phyloP scores from a whole-genome alignment of 2,797 vertebrate genomes.

The Pteropus rufus region DNA sequence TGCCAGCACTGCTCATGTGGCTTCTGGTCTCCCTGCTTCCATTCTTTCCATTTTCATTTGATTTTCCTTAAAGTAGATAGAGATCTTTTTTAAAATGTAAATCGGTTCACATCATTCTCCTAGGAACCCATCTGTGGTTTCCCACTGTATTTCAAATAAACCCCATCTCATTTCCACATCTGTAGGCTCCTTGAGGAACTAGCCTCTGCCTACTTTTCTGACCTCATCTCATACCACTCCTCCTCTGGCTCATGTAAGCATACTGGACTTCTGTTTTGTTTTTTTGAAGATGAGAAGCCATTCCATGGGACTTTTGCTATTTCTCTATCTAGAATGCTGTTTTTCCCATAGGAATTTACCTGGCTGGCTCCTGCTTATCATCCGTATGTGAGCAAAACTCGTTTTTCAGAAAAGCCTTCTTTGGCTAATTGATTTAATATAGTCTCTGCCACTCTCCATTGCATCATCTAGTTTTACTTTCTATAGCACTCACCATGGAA shows the following conservation, averaged over 20 bases:
- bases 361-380: not conserved
- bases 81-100: not conserved
- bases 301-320: not conserved
- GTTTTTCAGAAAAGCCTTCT: constrained; percentile 2
- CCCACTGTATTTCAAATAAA: not conserved
- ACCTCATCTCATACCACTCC: not conserved
- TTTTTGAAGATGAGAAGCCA: not conserved
- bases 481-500: not conserved
- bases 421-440: not conserved
- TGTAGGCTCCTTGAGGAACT: not conserved
- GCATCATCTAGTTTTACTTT: not conserved
- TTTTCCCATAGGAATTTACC: constrained; percentile 1
- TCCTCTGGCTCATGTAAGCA: not conserved
- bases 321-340: not conserved
- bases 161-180: not conserved
- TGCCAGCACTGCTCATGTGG: not conserved
- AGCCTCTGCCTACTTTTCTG: not conserved
- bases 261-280: not conserved
- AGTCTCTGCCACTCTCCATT: not conserved
- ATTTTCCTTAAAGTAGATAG: not conserved
- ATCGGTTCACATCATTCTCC: not conserved
- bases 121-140: not conserved
- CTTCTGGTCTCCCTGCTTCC: not conserved
- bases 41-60: not conserved
- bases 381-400: not conserved